A percentile compares a stretch with the other conserved stretches of the same genome.
These are phyloP conservation scores for Eupithecia dodoneata DNA, from an alignment of 2,888 invertebrate species.

Conservation along the genomic window DNA sequence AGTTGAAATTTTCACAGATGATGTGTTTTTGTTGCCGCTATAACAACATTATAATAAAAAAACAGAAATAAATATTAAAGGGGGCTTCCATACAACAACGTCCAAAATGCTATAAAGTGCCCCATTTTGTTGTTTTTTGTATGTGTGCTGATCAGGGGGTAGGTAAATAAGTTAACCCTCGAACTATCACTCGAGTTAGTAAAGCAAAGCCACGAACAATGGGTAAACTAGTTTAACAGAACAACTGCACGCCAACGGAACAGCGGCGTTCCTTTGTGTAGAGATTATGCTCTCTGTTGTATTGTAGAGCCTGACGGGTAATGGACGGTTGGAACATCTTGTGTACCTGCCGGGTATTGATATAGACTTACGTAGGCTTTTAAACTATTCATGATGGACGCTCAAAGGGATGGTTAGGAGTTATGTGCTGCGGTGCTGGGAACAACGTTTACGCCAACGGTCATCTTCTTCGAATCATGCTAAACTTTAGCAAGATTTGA, in stretches of 20 bases:
- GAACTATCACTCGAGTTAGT: neutral
- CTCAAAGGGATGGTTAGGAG: neutral
- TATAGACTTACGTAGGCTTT: neutral
- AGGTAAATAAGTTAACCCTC: neutral
- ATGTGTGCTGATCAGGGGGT: neutral
- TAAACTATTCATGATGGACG: neutral
- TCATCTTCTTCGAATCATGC: too few relatives aligned
- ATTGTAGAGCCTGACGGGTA: neutral
- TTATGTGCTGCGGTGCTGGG: neutral
- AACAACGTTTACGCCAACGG: neutral
- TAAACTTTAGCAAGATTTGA: neutral
- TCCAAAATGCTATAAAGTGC: too few relatives aligned
- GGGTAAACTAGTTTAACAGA: conserved; percentile 1
- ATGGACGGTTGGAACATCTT: neutral
- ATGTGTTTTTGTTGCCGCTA: too few relatives aligned
- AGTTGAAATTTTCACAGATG: too few relatives aligned
- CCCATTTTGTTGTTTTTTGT: too few relatives aligned
- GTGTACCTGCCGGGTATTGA: neutral
- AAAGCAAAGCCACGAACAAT: neutral
- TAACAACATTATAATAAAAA: too few relatives aligned
- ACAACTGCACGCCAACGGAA: conserved; percentile 1
- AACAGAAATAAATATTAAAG: too few relatives aligned
- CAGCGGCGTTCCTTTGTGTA: neutral
- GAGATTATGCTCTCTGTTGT: conserved; percentile 4
- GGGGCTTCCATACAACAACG: too few relatives aligned